Percentiles rank a stretch among this genome's conserved stretches.
These are phyloP conservation scores for Ichneumon xanthorius DNA, from an alignment of 2,888 invertebrate species.

Conservation along the genomic window DNA sequence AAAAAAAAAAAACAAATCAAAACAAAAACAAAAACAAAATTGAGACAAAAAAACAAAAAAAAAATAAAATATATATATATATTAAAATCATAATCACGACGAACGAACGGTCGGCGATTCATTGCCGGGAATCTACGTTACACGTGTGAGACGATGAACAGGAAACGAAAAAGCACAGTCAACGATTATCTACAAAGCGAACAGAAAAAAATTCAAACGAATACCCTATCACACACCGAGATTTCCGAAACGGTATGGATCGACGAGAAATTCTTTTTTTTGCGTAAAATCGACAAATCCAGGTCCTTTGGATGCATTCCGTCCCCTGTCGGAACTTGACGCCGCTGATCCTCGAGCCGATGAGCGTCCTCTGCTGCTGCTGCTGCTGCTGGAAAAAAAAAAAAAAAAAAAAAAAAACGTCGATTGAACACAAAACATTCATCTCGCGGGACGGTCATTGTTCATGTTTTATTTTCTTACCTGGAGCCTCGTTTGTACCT, in stretches of 20 bases:
- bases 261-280: slow-evolving; percentile 73
- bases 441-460: background rate
- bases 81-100: background rate
- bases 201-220: slow-evolving; percentile 17
- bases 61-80: background rate
- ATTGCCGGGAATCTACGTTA: background rate
- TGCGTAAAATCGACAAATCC: slow-evolving; percentile 80
- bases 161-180: slow-evolving; percentile 2
- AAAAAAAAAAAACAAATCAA: slow-evolving; percentile 2
- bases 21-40: background rate
- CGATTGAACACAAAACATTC: background rate
- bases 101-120: background rate
- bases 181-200: slow-evolving; percentile 33
- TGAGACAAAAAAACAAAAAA: background rate
- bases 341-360: slow-evolving; percentile 63
- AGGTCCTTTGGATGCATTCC: slow-evolving; percentile 67
- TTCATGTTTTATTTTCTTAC: slow-evolving; percentile 29
- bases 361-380: slow-evolving; percentile 41
- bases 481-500: slow-evolving; percentile 57
- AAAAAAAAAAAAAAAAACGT: background rate
- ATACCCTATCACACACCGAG: slow-evolving; percentile 61
- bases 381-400: no score
- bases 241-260: slow-evolving; percentile 75
- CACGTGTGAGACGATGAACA: slow-evolving; percentile 15
- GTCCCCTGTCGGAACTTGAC: slow-evolving; percentile 50